These are phyloP conservation scores for Eremobia ochroleuca DNA, from an alignment of 2,888 invertebrate genomes.

Conservation along the genomic window DNA sequence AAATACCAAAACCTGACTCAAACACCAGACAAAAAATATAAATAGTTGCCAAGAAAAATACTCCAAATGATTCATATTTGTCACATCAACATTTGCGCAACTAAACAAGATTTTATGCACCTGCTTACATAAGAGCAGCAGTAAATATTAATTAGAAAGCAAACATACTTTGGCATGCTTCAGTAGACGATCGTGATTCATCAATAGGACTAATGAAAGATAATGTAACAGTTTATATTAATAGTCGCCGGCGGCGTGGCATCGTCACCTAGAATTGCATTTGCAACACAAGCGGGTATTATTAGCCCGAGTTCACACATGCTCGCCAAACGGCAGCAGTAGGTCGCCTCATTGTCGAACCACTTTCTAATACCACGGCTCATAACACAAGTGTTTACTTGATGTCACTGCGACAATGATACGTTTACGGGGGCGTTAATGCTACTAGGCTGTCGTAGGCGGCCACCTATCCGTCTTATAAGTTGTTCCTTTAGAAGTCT, in stretches of 20 bases:
- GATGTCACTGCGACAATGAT: constrained; percentile 68
- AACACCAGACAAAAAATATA: background rate
- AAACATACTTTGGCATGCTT: constrained; percentile 46
- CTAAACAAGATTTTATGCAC: constrained; percentile 11
- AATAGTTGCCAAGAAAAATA: background rate
- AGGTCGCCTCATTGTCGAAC: constrained; percentile 68
- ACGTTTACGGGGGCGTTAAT: constrained; percentile 62
- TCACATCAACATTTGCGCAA: constrained; percentile 11
- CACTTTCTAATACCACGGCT: constrained; percentile 71
- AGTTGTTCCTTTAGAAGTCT: constrained; percentile 16
- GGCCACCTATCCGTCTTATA: constrained; percentile 25
- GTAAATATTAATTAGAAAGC: constrained; percentile 45
- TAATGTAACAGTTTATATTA: constrained; percentile 77
- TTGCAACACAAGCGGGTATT: constrained; percentile 79
- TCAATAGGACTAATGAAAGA: constrained; percentile 72
- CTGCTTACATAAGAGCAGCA: constrained; percentile 27
- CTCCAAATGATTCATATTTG: constrained; percentile 7
- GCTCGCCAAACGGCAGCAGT: constrained; percentile 71
- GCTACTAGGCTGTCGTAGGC: constrained; percentile 42
- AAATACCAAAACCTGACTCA: constrained; percentile 1
- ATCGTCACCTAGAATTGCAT: constrained; percentile 84
- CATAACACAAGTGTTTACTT: constrained; percentile 70
- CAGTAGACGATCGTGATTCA: constrained; percentile 74
- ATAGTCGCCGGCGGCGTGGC: constrained; percentile 72
- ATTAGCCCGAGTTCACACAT: constrained; percentile 71